Base-by-base conservation (phyloP, 35 echinoderm and acorn worm genomes). In the Ophioderma brevispina region DNA sequence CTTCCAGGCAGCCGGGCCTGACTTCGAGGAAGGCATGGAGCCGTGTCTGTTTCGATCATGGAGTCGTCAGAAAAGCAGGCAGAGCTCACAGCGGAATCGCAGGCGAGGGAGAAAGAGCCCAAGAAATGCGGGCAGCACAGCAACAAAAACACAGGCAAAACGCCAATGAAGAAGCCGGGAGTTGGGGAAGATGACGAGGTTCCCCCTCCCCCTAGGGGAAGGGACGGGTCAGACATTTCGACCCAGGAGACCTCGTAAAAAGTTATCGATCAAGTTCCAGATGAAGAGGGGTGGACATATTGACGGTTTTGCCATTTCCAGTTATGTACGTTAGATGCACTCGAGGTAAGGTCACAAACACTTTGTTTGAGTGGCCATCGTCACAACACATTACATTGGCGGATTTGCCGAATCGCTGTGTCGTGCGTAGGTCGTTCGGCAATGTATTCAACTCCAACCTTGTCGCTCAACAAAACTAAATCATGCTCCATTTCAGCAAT, bases 201-300 rank as follows among this genome's bases (percentile, higher is more conserved):
- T 43, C 90, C 90, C 82, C 82, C 90, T 36, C 90, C 90, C 63
- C 81, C 81, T 25, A 84, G 90, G 38, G 81, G 81, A 52, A 35
- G 90, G 81, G 90, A 91, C 17, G 39, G 90, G 37, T 82, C 14
- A 86, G 90, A 63, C 90, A 91, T 35, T n/a, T n/a, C n/a, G 76
- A 76, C 76, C 76, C 81, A 91, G 84, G 76, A 79, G 82, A 76
- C 63, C 82, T 49, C n/a, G n/a, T n/a, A n/a, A 91, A 91, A 56
- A 52, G 63, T 39, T 91, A 81, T 23, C 81, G 90, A 25, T 91
- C 90, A 42, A 91, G 90, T 63, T 91, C 90, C 25, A 91, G n/a
- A 91, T 79, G 90, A 91, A 79, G 90, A 91, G 82, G n/a, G 90
- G 86, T 39, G 86, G n/a, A n/a, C n/a, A 86, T 55, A 91, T 91